Evolutionary conservation across 1,140 invertebrate genomes (phyloP), one percentile per base, ranked within the genome.

Genomic region (Steinernema khuongi): DNA sequence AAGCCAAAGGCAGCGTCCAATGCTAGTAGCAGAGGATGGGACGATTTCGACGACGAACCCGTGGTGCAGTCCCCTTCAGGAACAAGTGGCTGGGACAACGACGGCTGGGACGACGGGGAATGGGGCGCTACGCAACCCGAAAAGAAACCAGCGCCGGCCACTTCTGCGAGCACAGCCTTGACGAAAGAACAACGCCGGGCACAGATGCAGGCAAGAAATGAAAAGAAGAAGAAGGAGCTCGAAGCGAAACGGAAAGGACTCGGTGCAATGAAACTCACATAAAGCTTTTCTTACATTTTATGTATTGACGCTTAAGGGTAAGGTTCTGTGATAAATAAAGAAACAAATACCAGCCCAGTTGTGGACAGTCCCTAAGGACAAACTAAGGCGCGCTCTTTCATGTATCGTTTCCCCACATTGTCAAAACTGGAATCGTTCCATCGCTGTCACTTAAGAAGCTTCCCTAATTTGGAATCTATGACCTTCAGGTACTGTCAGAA

Each of bases 191-290:
- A 70, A 33, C 68, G 77, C 14, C 32, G 73, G 67, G 72, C 76
- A 1, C 76, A 77, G 67, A 44, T 75, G 30, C 68, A 68, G 29
- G 77, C 77, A 1, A 70, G 76, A 22, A 79, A 79, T 29, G 77
- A 79, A 50, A 67, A 66, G 14, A 36, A 76, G 26, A 70, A 68
- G 17, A 79, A 79, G 29, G 77, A 79, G 30, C 71, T 79, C 29
- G 77, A 73, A 30, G 77, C 78, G 26, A 79, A 79, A 29, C 77
- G 72, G 33, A 71, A 68, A 41, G 74, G 77, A 17, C 17, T 43
- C 18, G 77, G 77, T 18, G 77, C 77, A 7, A 79, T 79, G 76
- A 79, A 79, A 44, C 68, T 79, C n/a, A 60, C 50, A 11, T 60
- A 60, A 60, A 11, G n/a, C n/a, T n/a, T n/a, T n/a, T n/a, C n/a